Evolutionary conservation across 64 coral and sea anemone genomes (phyloP).

Genomic region (Cladopsammia gracilis): DNA sequence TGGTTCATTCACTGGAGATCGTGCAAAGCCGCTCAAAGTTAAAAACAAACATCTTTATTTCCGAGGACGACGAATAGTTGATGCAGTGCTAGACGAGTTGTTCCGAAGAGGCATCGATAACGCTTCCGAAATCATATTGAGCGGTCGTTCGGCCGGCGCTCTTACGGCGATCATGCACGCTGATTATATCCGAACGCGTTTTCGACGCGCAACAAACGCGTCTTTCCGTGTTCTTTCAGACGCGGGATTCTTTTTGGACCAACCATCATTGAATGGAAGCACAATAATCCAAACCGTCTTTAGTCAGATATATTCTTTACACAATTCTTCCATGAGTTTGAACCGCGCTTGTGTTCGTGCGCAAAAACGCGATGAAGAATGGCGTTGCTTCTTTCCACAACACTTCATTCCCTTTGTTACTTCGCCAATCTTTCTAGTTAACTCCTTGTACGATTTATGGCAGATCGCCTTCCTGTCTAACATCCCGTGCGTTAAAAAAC

Average conservation of each 20-base stretch:
- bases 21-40: background rate
- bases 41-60: conserved; percentile 32
- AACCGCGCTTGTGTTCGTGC: conserved; percentile 48
- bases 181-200: conserved; percentile 43
- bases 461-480: conserved; percentile 34
- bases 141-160: conserved; percentile 58
- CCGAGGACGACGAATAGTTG: conserved; percentile 39
- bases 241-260: conserved; percentile 46
- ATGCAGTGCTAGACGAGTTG: conserved; percentile 39
- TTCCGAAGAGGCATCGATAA: conserved; percentile 14
- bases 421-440: conserved; percentile 39
- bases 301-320: conserved; percentile 27
- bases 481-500: conserved; percentile 26
- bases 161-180: conserved; percentile 60
- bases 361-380: conserved; percentile 2
- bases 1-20: conserved; percentile 48
- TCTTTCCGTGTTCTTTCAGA: conserved; percentile 54
- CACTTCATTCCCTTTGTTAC: conserved; percentile 14
- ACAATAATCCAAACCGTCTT: conserved; percentile 1
- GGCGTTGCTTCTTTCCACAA: conserved; percentile 52
- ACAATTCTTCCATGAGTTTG: conserved; percentile 25
- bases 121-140: conserved; percentile 59
- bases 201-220: conserved; percentile 8
- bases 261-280: conserved; percentile 31
- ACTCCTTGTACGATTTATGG: conserved; percentile 65